Percentiles rank a stretch among this genome's conserved stretches.
phyloP scores from a whole-genome alignment of 2,888 invertebrate genomes.

The Drosophila buzzatii region DNA sequence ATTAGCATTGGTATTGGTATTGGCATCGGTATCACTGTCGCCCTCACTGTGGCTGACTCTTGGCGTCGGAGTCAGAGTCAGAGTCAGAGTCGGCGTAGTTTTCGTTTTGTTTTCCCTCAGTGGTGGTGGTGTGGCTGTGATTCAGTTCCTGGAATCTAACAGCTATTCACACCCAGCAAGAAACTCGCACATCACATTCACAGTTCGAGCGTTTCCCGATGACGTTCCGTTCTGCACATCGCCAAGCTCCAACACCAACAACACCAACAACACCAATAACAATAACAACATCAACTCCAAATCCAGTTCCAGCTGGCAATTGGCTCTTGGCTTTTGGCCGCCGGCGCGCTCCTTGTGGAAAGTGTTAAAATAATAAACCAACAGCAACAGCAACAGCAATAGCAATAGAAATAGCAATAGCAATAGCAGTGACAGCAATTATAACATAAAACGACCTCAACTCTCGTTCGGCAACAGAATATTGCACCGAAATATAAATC shows the following conservation, averaged over 20 bases:
- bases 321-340: conserved; percentile 39
- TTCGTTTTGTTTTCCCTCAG: conserved; percentile 31
- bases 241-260: conserved; percentile 50
- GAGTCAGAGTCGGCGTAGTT: conserved; percentile 36
- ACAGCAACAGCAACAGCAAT: conserved; percentile 48
- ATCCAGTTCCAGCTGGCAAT: conserved; percentile 23
- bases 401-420: conserved; percentile 24
- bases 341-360: conserved; percentile 62
- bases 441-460: conserved; percentile 47
- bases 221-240: conserved; percentile 75
- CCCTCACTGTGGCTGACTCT: conserved; percentile 21
- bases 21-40: conserved; percentile 30
- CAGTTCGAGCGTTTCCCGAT: conserved; percentile 82
- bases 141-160: conserved; percentile 84
- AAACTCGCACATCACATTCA: conserved; percentile 84
- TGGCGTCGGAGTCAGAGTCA: conserved; percentile 31
- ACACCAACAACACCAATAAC: conserved; percentile 35
- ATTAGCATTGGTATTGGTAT: conserved; percentile 31
- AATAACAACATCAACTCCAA: conserved; percentile 32
- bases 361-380: conserved; percentile 74
- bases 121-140: conserved; percentile 62
- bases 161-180: conserved; percentile 84
- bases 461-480: conserved; percentile 24
- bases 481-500: conserved; percentile 36
- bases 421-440: conserved; percentile 44